A percentile compares a stretch with the other conserved stretches of the same genome.
Conservation (phyloP, 2,113 vertebrate species). For the Sorex fumeus region DNA sequence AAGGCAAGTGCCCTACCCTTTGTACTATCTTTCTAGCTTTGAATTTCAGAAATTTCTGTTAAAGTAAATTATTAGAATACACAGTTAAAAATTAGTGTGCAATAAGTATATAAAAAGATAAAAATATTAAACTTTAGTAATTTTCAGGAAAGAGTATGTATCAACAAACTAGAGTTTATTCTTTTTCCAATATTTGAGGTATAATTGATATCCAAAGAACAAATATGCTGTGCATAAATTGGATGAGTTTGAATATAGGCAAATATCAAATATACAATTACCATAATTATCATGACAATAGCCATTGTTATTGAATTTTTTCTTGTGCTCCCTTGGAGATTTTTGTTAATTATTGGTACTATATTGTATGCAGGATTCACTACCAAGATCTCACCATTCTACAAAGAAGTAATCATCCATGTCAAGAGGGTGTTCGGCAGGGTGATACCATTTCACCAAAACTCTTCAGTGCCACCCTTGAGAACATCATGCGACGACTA, state of each 20-base stretch:
- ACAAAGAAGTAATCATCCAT: too few species aligned
- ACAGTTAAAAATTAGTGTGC: not conserved
- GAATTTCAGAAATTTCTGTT: not conserved
- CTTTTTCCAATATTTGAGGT: not conserved
- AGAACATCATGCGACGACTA: too few species aligned
- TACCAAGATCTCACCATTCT: too few species aligned
- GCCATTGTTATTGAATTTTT: too few species aligned
- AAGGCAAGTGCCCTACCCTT: not conserved
- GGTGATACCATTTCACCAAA: too few species aligned
- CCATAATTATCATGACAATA: too few species aligned
- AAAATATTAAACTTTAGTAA: not conserved
- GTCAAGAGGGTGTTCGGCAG: too few species aligned
- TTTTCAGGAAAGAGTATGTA: not conserved
- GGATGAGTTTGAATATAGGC: not conserved
- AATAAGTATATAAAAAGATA: too few species aligned
- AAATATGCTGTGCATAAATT: not conserved
- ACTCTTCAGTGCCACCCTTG: too few species aligned
- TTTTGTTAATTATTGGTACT: not conserved
- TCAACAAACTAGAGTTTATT: not conserved
- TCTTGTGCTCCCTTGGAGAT: too few species aligned
- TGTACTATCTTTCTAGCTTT: not conserved
- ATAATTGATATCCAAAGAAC: not conserved
- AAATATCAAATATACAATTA: too few species aligned
- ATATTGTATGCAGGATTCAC: not conserved
- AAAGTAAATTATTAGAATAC: conserved; percentile 11